Evolutionary conservation across 2,113 vertebrate genomes (phyloP).

Genomic region (Gymnocephalus cernua): DNA sequence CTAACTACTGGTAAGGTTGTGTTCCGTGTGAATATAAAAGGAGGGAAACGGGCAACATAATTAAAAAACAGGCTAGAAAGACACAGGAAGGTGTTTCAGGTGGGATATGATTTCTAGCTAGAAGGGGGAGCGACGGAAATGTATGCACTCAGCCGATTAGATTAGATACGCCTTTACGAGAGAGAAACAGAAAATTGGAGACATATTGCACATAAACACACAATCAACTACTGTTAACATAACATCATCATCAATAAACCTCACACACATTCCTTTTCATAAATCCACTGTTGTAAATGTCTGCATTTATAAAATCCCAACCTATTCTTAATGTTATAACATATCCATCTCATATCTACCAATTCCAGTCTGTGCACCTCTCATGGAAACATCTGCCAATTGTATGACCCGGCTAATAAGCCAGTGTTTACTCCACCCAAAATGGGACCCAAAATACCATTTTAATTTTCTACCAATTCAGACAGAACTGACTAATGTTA

Average conservation of each 20-base stretch:
- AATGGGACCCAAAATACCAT: neutral
- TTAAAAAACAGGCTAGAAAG: neutral
- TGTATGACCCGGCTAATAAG: neutral
- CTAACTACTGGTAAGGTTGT: neutral
- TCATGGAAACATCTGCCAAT: conserved; percentile 14
- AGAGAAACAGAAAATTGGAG: too few relatives aligned
- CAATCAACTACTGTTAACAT: too few relatives aligned
- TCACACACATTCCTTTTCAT: neutral
- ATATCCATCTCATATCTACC: conserved; percentile 5
- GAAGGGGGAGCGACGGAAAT: too few relatives aligned
- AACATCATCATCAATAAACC: too few relatives aligned
- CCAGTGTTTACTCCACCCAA: neutral
- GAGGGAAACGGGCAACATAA: neutral
- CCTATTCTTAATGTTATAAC: neutral
- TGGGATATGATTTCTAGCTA: neutral
- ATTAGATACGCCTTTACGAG: too few relatives aligned
- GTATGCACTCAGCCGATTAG: neutral
- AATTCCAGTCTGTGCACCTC: neutral
- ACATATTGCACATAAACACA: too few relatives aligned
- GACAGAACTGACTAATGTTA: neutral
- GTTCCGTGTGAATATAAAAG: neutral
- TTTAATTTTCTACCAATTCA: neutral
- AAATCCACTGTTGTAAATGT: conserved; percentile 1
- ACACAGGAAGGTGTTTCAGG: neutral
- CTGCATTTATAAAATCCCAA: neutral